phyloP scores from a whole-genome alignment of 2,888 invertebrate genomes.

The Torymus aiolomorphi region DNA sequence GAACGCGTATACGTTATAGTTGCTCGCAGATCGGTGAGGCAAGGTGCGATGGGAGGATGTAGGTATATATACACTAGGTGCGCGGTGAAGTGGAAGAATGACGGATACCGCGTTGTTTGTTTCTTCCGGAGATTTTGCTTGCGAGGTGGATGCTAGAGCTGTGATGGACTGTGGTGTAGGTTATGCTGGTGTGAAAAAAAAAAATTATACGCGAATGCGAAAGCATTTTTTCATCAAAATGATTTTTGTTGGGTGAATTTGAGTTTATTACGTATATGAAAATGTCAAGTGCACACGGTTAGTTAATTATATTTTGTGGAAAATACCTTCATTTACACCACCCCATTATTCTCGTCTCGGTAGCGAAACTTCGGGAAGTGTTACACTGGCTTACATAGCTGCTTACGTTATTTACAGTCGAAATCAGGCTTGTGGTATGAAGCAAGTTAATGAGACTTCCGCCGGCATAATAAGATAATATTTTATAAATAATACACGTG shows the following conservation, averaged over 20 bases:
- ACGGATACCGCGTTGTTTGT: no score
- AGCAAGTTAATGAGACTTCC: slow-evolving; percentile 17
- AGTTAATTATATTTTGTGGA: slow-evolving; percentile 39
- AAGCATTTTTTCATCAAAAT: no score
- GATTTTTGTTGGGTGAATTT: no score
- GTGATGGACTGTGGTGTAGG: no score
- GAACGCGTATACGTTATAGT: not conserved
- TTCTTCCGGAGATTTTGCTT: no score
- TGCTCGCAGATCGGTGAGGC: not conserved
- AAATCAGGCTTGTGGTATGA: slow-evolving; percentile 10
- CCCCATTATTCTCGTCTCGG: slow-evolving; percentile 11
- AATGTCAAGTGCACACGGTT: slow-evolving; percentile 39
- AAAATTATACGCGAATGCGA: no score
- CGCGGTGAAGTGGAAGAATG: no score
- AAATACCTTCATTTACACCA: slow-evolving; percentile 42
- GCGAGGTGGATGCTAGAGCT: no score
- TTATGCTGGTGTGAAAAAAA: no score
- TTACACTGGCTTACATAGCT: slow-evolving; percentile 39
- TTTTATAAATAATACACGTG: not conserved
- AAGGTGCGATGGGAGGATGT: not conserved
- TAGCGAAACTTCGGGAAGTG: slow-evolving; percentile 33
- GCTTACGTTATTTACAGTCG: not conserved
- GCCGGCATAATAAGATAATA: slow-evolving; percentile 32
- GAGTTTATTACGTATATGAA: slow-evolving; percentile 6
- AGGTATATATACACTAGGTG: no score